These are phyloP conservation scores for Ennomos quercinarius DNA, from an alignment of 2,888 invertebrate species.

Conservation along the genomic window DNA sequence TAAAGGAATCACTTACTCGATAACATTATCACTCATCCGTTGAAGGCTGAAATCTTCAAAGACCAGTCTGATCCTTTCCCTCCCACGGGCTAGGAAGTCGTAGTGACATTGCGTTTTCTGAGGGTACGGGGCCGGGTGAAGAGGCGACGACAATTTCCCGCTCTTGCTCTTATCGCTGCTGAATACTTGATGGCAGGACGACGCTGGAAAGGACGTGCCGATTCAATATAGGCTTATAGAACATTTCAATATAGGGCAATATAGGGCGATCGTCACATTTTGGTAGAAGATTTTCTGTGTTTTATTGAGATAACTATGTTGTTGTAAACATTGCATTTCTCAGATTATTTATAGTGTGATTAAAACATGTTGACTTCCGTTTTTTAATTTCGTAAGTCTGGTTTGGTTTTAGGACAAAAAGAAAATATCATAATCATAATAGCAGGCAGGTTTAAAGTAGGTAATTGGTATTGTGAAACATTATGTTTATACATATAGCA, in stretches of 20 bases:
- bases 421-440: too few relatives aligned
- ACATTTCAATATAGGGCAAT: slow-evolving; percentile 18
- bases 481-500: too few relatives aligned
- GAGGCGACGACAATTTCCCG: slow-evolving; percentile 93
- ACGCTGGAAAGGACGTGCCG: slow-evolving; percentile 80
- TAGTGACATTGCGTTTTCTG: slow-evolving; percentile 93
- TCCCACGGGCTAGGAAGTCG: slow-evolving; percentile 93
- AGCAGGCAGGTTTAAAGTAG: too few relatives aligned
- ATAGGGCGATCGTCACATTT: slow-evolving; percentile 35
- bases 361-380: too few relatives aligned
- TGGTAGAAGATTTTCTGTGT: slow-evolving; percentile 31
- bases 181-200: slow-evolving; percentile 91
- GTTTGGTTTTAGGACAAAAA: too few relatives aligned
- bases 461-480: too few relatives aligned
- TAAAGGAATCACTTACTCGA: slow-evolving; percentile 84
- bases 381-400: too few relatives aligned
- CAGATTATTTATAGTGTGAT: too few relatives aligned
- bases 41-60: slow-evolving; percentile 94
- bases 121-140: slow-evolving; percentile 92
- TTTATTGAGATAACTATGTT: not conserved
- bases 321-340: too few relatives aligned
- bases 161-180: slow-evolving; percentile 92
- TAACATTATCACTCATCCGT: slow-evolving; percentile 85
- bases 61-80: slow-evolving; percentile 92
- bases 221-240: slow-evolving; percentile 28